phyloP scores from a whole-genome alignment of 2,797 vertebrate genomes.

The Falco novaeseelandiae region DNA sequence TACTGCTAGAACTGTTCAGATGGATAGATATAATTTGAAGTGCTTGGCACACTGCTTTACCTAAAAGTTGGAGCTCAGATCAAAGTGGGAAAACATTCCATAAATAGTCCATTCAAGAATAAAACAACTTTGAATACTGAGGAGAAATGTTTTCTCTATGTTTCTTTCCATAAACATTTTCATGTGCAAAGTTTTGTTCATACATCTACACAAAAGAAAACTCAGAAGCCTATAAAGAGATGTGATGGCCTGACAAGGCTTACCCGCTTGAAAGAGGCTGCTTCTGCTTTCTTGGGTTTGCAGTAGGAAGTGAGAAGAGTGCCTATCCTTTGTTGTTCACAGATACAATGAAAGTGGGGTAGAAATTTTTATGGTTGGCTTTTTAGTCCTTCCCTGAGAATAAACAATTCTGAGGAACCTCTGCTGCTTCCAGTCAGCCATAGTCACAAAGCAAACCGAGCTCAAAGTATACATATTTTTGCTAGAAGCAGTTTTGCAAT shows the following conservation, averaged over 20 bases:
- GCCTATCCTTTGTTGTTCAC: not conserved
- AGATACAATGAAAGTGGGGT: not conserved
- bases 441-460: not conserved
- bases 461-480: not conserved
- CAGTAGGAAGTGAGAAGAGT: not conserved
- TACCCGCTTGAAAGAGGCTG: not conserved
- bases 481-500: not conserved
- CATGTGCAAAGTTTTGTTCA: not conserved
- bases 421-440: not conserved
- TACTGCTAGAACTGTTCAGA: not conserved
- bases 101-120: not conserved
- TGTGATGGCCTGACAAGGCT: not conserved
- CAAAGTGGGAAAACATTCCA: not conserved
- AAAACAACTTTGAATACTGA: not conserved
- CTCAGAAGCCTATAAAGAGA: not conserved
- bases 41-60: not conserved
- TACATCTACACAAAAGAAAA: not conserved
- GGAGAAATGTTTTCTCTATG: not conserved
- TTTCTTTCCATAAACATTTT: not conserved
- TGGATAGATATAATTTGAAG: not conserved
- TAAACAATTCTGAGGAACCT: not conserved
- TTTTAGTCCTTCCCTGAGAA: not conserved
- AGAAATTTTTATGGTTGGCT: not conserved
- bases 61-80: not conserved
- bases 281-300: not conserved